These are phyloP conservation scores for Zophobas morio DNA, from an alignment of 1,140 invertebrate species.

Conservation along the genomic window DNA sequence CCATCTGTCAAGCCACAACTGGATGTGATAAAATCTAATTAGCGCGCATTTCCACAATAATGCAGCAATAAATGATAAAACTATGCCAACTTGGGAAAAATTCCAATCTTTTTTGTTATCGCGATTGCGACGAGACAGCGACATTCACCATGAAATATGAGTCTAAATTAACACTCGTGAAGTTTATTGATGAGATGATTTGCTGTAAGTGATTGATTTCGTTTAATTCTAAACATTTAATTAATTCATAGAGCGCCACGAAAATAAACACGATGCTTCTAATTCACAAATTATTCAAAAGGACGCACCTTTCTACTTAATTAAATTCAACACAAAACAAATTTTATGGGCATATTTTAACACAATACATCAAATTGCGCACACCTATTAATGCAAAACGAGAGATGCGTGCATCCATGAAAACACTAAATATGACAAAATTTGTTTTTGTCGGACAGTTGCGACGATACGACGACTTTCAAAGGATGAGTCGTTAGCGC, in stretches of 20 bases:
- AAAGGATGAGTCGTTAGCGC: no score
- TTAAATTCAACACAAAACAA: conserved; percentile 16
- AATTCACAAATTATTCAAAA: conserved; percentile 13
- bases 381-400: background rate
- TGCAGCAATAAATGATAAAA: conserved; percentile 23
- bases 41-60: conserved; percentile 11
- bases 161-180: conserved; percentile 4
- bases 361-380: background rate
- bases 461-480: no score
- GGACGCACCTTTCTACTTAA: conserved; percentile 12
- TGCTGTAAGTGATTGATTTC: background rate
- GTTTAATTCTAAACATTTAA: background rate
- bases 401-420: no score
- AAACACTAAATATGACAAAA: no score
- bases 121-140: background rate
- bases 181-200: conserved; percentile 22
- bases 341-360: conserved; percentile 7
- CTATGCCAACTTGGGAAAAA: conserved; percentile 3
- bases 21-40: conserved; percentile 34
- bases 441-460: no score
- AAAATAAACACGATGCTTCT: conserved; percentile 1
- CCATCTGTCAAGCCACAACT: conserved; percentile 21
- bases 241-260: background rate
- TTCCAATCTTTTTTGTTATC: no score
- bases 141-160: conserved; percentile 5